Conservation (phyloP, 2,113 vertebrate species). For the Oncorhynchus keta region DNA sequence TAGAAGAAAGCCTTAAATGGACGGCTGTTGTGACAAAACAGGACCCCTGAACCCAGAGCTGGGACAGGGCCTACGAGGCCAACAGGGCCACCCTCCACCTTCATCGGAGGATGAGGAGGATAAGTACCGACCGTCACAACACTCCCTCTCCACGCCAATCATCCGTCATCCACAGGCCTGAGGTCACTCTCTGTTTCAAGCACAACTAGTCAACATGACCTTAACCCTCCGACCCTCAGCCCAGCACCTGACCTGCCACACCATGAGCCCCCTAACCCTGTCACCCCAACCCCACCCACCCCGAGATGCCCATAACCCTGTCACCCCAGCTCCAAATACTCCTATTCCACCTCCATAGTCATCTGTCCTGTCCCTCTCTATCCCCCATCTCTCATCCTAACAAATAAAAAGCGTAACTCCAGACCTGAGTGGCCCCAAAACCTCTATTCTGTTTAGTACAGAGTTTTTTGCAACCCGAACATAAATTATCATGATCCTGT, state of each 20-base stretch:
- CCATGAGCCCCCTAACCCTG: constrained; percentile 44
- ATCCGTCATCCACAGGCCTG: constrained; percentile 48
- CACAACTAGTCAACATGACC: constrained; percentile 54
- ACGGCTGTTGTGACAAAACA: constrained; percentile 37
- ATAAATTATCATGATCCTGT: background rate
- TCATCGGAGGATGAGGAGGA: constrained; percentile 36
- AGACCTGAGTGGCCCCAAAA: constrained; percentile 27
- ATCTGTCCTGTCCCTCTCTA: constrained; percentile 12
- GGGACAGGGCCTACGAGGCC: background rate
- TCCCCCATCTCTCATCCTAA: constrained; percentile 60
- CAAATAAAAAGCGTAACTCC: constrained; percentile 56
- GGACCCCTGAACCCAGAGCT: constrained; percentile 17
- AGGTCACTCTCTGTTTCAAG: constrained; percentile 59
- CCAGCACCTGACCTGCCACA: constrained; percentile 64
- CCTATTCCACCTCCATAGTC: background rate
- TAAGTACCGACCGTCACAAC: constrained; percentile 45
- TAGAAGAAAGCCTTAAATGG: constrained; percentile 8
- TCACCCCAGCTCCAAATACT: background rate
- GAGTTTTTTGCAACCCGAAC: background rate
- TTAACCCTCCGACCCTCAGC: constrained; percentile 37
- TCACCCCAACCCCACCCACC: too few relatives aligned
- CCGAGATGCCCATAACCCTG: background rate
- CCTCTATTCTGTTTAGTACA: constrained; percentile 26
- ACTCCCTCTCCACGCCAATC: constrained; percentile 65
- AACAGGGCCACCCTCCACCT: constrained; percentile 21